Percentiles rank a stretch among this genome's conserved stretches.
Conservation (phyloP, 2,888 invertebrate genomes). For the Melikaiella ostensackeni region DNA sequence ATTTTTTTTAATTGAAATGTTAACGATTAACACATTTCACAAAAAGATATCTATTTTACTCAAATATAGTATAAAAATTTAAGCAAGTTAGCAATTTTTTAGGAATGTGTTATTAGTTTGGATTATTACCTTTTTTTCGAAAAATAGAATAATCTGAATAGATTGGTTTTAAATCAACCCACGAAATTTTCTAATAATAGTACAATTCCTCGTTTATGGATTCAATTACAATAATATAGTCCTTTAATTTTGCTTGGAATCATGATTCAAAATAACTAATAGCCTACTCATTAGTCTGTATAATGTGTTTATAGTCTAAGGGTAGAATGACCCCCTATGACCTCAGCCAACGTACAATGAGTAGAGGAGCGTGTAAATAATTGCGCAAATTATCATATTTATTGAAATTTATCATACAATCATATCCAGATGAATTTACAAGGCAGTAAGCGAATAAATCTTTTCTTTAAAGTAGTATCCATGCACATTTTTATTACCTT, state of each 20-base stretch:
- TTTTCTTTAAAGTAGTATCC: neutral
- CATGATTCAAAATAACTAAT: too few relatives aligned
- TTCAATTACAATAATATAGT: neutral
- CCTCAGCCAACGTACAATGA: neutral
- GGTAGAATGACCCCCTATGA: conserved; percentile 17
- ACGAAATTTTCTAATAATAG: too few relatives aligned
- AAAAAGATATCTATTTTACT: too few relatives aligned
- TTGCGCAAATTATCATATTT: conserved; percentile 21
- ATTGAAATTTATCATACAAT: conserved; percentile 31
- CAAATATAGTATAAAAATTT: too few relatives aligned
- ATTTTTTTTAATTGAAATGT: too few relatives aligned
- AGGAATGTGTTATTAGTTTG: too few relatives aligned
- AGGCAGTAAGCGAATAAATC: neutral
- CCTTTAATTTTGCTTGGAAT: neutral
- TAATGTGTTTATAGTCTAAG: neutral
- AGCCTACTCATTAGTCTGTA: neutral
- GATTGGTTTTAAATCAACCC: too few relatives aligned
- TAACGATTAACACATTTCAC: too few relatives aligned
- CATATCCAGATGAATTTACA: neutral
- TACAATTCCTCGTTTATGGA: neutral
- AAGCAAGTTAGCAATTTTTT: too few relatives aligned
- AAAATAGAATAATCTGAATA: too few relatives aligned
- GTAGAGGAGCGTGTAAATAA: conserved; percentile 8
- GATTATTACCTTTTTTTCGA: too few relatives aligned
- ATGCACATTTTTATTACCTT: neutral